A percentile compares a stretch with the other conserved stretches of the same genome.
These are phyloP conservation scores for Colossoma macropomum DNA, from an alignment of 2,113 vertebrate genomes.

Conservation along the genomic window DNA sequence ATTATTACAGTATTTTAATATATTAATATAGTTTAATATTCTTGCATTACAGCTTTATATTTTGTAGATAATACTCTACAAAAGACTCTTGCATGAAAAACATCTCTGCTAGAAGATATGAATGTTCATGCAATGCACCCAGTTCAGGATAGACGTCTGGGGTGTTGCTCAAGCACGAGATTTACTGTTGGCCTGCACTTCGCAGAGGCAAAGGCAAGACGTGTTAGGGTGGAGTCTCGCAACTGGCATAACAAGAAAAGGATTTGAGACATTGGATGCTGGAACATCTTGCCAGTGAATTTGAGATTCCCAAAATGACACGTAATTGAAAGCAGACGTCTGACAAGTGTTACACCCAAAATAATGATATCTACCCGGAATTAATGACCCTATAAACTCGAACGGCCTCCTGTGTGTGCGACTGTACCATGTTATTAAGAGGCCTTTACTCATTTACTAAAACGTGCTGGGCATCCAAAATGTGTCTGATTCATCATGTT, in stretches of 20 bases:
- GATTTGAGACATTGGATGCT: background rate
- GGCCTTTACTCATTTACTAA: background rate
- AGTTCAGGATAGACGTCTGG: conserved; percentile 48
- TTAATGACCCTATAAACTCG: conserved; percentile 11
- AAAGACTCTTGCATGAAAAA: no score
- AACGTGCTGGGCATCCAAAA: background rate
- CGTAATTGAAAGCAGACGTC: conserved; percentile 7
- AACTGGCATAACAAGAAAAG: conserved; percentile 23
- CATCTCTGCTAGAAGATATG: background rate
- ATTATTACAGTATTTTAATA: no score
- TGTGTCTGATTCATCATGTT: background rate
- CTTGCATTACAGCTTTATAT: no score
- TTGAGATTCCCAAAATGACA: conserved; percentile 22
- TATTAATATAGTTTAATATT: no score
- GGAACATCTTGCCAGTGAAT: conserved; percentile 9
- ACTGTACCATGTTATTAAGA: conserved; percentile 10
- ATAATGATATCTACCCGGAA: conserved; percentile 12
- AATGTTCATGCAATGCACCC: background rate
- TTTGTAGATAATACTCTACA: no score
- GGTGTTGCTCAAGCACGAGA: conserved; percentile 28
- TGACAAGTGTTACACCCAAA: conserved; percentile 31
- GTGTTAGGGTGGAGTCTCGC: conserved; percentile 11
- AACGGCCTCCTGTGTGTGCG: conserved; percentile 11
- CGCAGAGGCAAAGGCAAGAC: background rate
- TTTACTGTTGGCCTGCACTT: conserved; percentile 12